Conservation (phyloP, 2,113 vertebrate genomes). For the Vanacampus margaritifer region DNA sequence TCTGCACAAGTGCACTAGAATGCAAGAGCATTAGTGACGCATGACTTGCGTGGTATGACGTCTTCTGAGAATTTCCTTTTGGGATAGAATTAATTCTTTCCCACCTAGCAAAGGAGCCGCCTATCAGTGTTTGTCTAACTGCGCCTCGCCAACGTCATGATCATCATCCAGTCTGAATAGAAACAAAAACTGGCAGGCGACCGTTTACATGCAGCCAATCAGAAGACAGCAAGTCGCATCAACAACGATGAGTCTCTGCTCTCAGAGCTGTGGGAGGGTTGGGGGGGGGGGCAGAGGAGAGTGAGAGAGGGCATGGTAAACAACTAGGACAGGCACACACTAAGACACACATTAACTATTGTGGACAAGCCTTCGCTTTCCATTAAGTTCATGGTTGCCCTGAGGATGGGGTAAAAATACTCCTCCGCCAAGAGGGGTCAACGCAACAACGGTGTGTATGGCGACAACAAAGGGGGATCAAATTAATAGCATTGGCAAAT, state of each 20-base stretch:
- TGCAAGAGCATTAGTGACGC: not conserved
- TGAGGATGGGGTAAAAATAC: conserved; percentile 64
- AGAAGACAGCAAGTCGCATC: conserved; percentile 16
- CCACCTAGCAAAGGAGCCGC: not conserved
- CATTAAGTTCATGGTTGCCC: conserved; percentile 66
- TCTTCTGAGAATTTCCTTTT: conserved; percentile 23
- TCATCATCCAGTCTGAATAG: conserved; percentile 4
- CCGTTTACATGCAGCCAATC: conserved; percentile 38
- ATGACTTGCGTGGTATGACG: conserved; percentile 17
- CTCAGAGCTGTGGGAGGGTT: conserved; percentile 47
- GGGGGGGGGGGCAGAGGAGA: conserved; percentile 51
- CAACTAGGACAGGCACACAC: conserved; percentile 52
- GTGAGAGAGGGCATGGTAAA: conserved; percentile 44
- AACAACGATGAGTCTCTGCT: conserved; percentile 17
- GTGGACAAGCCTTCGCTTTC: conserved; percentile 69
- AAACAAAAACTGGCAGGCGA: conserved; percentile 18
- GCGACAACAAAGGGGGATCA: conserved; percentile 7
- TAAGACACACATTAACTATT: conserved; percentile 54
- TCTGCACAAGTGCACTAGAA: not conserved
- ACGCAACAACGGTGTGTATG: conserved; percentile 31
- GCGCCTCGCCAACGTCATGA: conserved; percentile 10
- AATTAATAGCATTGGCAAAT: not conserved
- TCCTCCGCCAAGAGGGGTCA: conserved; percentile 28
- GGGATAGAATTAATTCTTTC: not conserved
- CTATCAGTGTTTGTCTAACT: conserved; percentile 12